Evolutionary conservation across 2,797 vertebrate genomes (phyloP).

Genomic region (Melanotaenia boesemani): DNA sequence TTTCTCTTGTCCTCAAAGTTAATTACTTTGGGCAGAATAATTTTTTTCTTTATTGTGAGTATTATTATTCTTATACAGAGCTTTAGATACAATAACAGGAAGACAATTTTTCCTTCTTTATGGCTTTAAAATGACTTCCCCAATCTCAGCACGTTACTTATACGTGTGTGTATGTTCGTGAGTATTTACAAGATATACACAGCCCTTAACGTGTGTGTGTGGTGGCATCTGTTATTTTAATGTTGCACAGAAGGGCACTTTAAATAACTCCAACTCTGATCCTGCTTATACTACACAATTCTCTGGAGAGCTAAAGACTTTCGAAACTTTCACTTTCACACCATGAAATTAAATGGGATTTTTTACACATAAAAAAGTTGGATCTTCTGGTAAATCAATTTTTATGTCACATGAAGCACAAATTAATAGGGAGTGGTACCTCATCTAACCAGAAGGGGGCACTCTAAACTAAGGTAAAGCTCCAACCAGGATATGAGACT

Average conservation of each 20-base stretch:
- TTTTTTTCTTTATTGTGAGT: not conserved
- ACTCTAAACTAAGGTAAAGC: conserved; percentile 22
- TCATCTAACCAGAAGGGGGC: conserved; percentile 60
- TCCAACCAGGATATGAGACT: not conserved
- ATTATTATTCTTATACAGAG: not conserved
- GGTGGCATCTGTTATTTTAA: conserved; percentile 19
- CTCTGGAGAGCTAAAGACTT: conserved; percentile 22
- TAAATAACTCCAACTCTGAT: conserved; percentile 11
- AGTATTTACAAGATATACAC: not conserved
- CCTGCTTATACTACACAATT: conserved; percentile 4
- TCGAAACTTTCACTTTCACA: not conserved
- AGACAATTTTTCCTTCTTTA: conserved; percentile 17
- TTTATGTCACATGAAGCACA: not conserved
- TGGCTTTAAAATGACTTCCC: conserved; percentile 2
- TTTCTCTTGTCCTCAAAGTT: not conserved
- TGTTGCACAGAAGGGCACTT: conserved; percentile 29
- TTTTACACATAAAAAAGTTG: conserved; percentile 11
- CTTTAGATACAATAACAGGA: not conserved
- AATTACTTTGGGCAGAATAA: not conserved
- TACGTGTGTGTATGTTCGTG: not conserved
- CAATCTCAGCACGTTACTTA: conserved; percentile 1
- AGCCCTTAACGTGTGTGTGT: not conserved
- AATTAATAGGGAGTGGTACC: not conserved
- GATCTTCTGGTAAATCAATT: conserved; percentile 40
- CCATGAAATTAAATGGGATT: conserved; percentile 14